phyloP scores from a whole-genome alignment of 2,797 vertebrate species.

The Eidolon dupreanum region DNA sequence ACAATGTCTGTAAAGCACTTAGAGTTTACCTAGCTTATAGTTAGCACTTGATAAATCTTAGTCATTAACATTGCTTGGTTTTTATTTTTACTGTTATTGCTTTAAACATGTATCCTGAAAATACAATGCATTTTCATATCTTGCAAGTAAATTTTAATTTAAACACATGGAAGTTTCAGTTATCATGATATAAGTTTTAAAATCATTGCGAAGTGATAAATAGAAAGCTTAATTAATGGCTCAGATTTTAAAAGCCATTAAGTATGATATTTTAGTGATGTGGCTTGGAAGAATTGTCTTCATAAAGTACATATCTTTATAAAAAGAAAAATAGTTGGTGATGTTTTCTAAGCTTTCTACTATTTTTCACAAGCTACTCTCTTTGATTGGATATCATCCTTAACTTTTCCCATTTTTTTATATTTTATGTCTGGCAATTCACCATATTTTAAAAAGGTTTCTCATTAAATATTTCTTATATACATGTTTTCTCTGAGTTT shows the following conservation, averaged over 20 bases:
- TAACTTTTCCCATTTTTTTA: conserved; percentile 26
- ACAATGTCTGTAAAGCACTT: background rate
- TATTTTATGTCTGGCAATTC: background rate
- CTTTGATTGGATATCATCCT: conserved; percentile 18
- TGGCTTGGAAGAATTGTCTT: background rate
- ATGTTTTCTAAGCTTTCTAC: conserved; percentile 51
- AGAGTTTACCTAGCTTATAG: background rate
- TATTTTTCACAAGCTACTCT: conserved; percentile 30
- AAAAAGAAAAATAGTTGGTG: conserved; percentile 32
- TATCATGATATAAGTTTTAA: conserved; percentile 30
- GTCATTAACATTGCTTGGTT: background rate
- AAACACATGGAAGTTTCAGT: conserved; percentile 57
- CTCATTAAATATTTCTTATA: conserved; percentile 20
- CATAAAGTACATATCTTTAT: conserved; percentile 13
- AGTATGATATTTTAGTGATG: conserved; percentile 39
- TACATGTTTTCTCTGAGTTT: background rate
- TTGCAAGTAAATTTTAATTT: conserved; percentile 71
- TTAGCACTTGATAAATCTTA: background rate
- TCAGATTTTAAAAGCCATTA: conserved; percentile 48
- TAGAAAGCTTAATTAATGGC: conserved; percentile 53
- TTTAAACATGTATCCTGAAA: conserved; percentile 61
- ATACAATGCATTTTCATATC: conserved; percentile 67
- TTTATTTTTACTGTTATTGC: conserved; percentile 22
- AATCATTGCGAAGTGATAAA: conserved; percentile 49
- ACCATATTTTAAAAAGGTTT: background rate